Conservation (phyloP, 2,113 vertebrate genomes). For the Zosterops hypoxanthus region DNA sequence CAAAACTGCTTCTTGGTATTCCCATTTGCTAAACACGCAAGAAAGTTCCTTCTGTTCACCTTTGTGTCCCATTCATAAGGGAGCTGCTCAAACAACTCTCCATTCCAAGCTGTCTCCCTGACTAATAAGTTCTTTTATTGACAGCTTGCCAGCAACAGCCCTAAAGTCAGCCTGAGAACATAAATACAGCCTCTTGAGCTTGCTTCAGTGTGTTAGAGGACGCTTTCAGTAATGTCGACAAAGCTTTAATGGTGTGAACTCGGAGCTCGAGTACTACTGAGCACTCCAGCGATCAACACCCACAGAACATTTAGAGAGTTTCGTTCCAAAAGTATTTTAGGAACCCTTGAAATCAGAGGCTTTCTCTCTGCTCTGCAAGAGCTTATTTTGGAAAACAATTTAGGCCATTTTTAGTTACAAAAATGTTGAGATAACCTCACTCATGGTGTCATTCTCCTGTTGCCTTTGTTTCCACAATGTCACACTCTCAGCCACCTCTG, state of each 20-base stretch:
- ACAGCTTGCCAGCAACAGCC: conserved; percentile 57
- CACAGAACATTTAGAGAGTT: conserved; percentile 44
- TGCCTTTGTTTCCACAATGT: not conserved
- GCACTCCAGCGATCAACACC: conserved; percentile 46
- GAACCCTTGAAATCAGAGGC: conserved; percentile 67
- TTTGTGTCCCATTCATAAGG: conserved; percentile 18
- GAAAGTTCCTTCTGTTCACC: conserved; percentile 30
- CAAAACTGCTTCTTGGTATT: not conserved
- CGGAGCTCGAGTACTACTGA: conserved; percentile 30
- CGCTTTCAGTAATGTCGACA: conserved; percentile 31
- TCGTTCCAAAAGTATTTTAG: conserved; percentile 54
- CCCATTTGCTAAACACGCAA: not conserved
- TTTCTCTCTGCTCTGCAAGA: conserved; percentile 53
- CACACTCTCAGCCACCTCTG: not conserved
- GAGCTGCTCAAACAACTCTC: conserved; percentile 21
- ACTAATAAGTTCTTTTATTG: conserved; percentile 49
- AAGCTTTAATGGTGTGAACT: conserved; percentile 61
- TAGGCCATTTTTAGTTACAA: conserved; percentile 39
- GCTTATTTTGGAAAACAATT: conserved; percentile 53
- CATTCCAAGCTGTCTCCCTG: conserved; percentile 45
- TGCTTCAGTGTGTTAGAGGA: conserved; percentile 33
- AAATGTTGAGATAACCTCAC: conserved; percentile 14
- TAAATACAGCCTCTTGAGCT: conserved; percentile 60
- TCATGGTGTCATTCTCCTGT: not conserved
- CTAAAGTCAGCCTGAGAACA: conserved; percentile 61